These are phyloP conservation scores for Palloptera scutellata DNA, from an alignment of 2,888 invertebrate genomes.

Conservation along the genomic window DNA sequence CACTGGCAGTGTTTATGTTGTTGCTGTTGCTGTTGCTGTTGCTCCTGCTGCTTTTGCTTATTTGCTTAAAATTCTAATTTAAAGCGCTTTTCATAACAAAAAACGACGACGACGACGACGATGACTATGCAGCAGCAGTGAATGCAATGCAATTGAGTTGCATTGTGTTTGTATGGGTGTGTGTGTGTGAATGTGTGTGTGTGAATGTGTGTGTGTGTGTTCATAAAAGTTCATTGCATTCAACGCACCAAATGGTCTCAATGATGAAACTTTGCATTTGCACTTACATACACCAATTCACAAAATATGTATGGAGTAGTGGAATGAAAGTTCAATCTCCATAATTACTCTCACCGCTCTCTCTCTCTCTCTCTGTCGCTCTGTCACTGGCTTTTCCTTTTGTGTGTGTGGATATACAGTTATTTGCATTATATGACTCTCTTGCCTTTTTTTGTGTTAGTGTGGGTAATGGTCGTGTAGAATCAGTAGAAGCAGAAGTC, in stretches of 20 bases:
- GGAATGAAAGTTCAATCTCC: too few species aligned
- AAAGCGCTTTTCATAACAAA: conserved; percentile 6
- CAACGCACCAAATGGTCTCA: neutral
- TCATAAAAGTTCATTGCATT: conserved; percentile 15
- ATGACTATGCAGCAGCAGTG: neutral
- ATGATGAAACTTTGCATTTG: conserved; percentile 14
- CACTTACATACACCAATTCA: conserved; percentile 5
- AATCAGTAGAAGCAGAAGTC: neutral
- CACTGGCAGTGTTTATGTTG: too few species aligned
- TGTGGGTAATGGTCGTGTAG: neutral
- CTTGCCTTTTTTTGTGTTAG: neutral
- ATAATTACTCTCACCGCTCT: neutral
- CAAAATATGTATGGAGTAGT: conserved; percentile 1
- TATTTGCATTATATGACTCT: neutral
- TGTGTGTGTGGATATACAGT: neutral
- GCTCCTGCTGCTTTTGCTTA: neutral
- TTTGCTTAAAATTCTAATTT: conserved; percentile 13
- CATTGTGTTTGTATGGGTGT: too few species aligned
- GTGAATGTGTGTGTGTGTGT: neutral
- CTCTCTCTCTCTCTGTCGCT: neutral
- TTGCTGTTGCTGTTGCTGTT: neutral
- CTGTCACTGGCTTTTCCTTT: neutral
- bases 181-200: neutral
- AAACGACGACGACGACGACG: neutral
- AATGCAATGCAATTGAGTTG: neutral